Percentiles rank a stretch among this genome's conserved stretches.
These are phyloP conservation scores for Caenorhabditis inopinata DNA, from an alignment of 1,140 invertebrate genomes.

Conservation along the genomic window DNA sequence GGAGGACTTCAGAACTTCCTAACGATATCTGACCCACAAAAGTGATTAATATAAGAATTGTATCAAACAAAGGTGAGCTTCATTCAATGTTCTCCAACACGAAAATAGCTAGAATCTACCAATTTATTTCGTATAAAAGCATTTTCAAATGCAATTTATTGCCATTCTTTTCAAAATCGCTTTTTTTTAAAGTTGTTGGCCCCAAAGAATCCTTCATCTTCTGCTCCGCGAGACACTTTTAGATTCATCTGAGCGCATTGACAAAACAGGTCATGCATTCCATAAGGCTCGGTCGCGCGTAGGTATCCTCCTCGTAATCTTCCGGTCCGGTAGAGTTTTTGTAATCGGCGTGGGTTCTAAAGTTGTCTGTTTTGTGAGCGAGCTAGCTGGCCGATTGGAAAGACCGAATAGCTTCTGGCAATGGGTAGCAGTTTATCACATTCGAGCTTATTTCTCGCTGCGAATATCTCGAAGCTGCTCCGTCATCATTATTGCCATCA, in stretches of 20 bases:
- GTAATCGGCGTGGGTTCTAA: not conserved
- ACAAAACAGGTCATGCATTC: conserved; percentile 30
- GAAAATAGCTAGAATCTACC: no score
- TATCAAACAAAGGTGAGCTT: no score
- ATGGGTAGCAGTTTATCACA: no score
- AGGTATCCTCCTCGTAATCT: conserved; percentile 22
- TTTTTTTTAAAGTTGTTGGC: not conserved
- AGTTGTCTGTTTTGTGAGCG: not conserved
- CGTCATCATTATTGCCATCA: not conserved
- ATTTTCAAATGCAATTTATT: no score
- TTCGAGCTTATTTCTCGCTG: no score
- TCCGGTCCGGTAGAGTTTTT: conserved; percentile 32
- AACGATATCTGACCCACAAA: not conserved
- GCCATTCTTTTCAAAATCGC: not conserved
- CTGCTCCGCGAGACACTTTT: conserved; percentile 25
- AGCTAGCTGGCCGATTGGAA: no score
- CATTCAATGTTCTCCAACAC: no score
- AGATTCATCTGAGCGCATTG: conserved; percentile 32
- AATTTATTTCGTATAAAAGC: no score
- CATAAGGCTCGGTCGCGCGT: conserved; percentile 32
- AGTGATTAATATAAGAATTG: no score
- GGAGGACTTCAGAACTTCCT: no score
- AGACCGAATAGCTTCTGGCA: no score
- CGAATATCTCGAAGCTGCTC: not conserved
- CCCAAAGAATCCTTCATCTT: conserved; percentile 7